Conservation (phyloP, 2,113 vertebrate species). For the Hyperopisus bebe region DNA sequence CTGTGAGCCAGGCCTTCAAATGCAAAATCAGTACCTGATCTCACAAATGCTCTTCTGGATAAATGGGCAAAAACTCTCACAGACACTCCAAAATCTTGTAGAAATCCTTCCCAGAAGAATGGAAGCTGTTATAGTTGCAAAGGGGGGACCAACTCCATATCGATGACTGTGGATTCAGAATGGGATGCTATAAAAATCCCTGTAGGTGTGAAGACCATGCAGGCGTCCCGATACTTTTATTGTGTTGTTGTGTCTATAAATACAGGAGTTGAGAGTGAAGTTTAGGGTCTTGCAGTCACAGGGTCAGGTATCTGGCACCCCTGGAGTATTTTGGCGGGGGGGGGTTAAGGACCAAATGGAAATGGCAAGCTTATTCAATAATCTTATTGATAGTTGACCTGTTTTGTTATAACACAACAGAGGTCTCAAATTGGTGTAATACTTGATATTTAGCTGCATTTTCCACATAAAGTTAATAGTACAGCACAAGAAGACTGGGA, state of each 20-base stretch:
- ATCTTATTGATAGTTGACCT: too few relatives aligned
- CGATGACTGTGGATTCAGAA: background rate
- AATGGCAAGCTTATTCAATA: background rate
- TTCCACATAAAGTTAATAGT: background rate
- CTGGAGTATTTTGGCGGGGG: too few relatives aligned
- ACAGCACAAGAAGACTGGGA: background rate
- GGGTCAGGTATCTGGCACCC: background rate
- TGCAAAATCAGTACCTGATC: background rate
- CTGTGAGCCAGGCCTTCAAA: background rate
- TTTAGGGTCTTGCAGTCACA: background rate
- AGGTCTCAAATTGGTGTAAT: too few relatives aligned
- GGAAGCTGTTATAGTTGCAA: too few relatives aligned
- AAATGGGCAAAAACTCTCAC: background rate
- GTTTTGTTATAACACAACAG: too few relatives aligned
- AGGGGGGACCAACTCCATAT: background rate
- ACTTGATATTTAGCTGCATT: too few relatives aligned
- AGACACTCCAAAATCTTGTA: background rate
- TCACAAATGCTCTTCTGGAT: background rate
- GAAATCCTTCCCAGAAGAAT: too few relatives aligned
- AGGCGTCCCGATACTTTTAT: background rate
- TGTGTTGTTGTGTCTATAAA: background rate
- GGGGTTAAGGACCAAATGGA: background rate
- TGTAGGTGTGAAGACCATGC: background rate
- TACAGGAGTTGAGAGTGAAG: background rate
- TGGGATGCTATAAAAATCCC: background rate